Evolutionary conservation across 2,113 vertebrate species (phyloP), one percentile per base, ranked within the genome.

Genomic region (Pangasianodon hypophthalmus): DNA sequence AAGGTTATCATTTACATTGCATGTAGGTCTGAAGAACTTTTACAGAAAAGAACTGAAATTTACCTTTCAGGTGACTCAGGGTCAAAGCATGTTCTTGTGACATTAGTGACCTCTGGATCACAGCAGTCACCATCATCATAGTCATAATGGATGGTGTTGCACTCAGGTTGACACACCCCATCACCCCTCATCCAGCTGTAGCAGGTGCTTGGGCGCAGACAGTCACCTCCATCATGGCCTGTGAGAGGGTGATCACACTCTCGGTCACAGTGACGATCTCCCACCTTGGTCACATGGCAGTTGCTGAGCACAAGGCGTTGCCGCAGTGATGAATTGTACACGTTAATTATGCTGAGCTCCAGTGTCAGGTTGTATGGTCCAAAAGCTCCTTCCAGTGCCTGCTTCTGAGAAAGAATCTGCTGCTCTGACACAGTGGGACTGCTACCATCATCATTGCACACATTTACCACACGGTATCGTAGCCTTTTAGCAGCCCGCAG

Each of bases 121-220:
- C 98, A 99, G 95, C 98, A 99, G 94, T 99, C 98, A 0, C 98
- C 98, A 0, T 99, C 98, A 0, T 99, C 98, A 0, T 98, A 99
- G 93, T 99, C 97, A 0, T 98, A 97, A 91, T 97, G 88, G 93
- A 98, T 97, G 85, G 97, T 98, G 96, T 99, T 99, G 94, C 98
- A 99, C 90, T 97, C 98, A 88, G 92, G 92, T 80, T 99, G 96
- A 82, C 98, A 99, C 84, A 97, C 10, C 0, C 97, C 97, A 0
- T 99, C 97, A 1, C 97, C 96, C 85, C 96, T 97, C 93, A 97
- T 97, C 97, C 97, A 98, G 93, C 96, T 94, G 94, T 98, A 98
- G 92, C 98, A 99, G 82, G 96, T 96, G 29, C 97, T 96, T 2
- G 95, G 93, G 50, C 96, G 94, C 0, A 96, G 96, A 92, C 98